phyloP scores from a whole-genome alignment of 1,140 invertebrate genomes.

The Elysia chlorotica region DNA sequence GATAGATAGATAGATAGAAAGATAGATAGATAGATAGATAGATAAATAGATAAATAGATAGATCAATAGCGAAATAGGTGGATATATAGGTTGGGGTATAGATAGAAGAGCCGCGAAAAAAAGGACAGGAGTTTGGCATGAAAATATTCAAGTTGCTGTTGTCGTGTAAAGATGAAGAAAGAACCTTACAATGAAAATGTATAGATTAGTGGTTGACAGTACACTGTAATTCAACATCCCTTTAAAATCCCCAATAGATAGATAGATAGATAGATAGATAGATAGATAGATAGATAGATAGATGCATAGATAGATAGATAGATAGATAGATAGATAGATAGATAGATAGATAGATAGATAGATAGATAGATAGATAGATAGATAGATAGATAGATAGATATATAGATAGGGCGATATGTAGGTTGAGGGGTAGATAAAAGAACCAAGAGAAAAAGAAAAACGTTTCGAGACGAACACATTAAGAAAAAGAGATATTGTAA shows the following conservation, averaged over 20 bases:
- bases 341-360: neutral
- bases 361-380: neutral
- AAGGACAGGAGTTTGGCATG: no score
- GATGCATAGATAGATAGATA: neutral
- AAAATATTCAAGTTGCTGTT: no score
- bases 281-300: neutral
- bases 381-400: no score
- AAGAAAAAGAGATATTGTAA: no score
- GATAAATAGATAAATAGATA: neutral
- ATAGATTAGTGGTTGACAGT: no score
- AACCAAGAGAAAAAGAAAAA: neutral
- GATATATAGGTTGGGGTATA: neutral
- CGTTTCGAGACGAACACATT: no score
- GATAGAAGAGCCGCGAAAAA: no score
- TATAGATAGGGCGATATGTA: neutral
- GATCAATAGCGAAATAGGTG: neutral
- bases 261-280: neutral
- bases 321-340: neutral
- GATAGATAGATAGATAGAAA: neutral
- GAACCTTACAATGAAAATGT: no score
- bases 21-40: neutral
- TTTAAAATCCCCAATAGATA: no score
- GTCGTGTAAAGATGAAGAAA: no score
- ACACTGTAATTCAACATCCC: no score
- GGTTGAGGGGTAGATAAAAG: neutral